Base-by-base conservation (phyloP, 2,888 invertebrate genomes). In the Sepioteuthis lessoniana region DNA sequence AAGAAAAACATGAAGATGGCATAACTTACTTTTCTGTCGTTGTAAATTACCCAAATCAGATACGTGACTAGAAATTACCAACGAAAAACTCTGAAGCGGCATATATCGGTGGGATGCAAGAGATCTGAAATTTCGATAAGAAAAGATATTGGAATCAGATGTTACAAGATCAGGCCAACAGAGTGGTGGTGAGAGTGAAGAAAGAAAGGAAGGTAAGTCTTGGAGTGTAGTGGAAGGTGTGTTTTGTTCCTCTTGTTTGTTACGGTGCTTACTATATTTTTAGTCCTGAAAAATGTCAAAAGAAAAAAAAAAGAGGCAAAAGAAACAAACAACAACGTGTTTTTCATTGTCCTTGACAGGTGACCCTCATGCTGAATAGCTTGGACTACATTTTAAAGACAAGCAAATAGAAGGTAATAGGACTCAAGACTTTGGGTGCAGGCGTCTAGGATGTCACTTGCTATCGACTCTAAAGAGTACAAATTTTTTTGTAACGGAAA, bases 1-100 rank as follows among this genome's bases (percentile, higher is more conserved):
- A 50, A 47, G 16, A 50, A 50, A 50, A 50, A 21, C 21, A 3
- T 13, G 50, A 16, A 25, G 25, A 35, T 76, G 1, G 76, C 13
- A 76, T 76, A 76, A n/a, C n/a, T 13, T 76, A 76, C n/a, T 76
- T n/a, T 19, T 1, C n/a, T 16, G 76, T n/a, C n/a, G n/a, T 16
- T n/a, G n/a, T 76, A 76, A 76, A 76, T 76, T 76, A 10, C 10
- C 76, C n/a, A n/a, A 76, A 76, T 16, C n/a, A 76, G 35, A 76
- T 76, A 76, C 76, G 76, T 76, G 76, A 76, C 76, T 76, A 76
- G 76, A 76, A 76, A 76, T 76, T 76, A 76, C 76, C 76, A n/a
- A n/a, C 16, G 76, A 21, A 76, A 76, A 76, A 76, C 13, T 35
- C n/a, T 10, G 19, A n/a, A 35, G 19, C 13, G 76, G 19, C n/a